These are phyloP conservation scores for Rhynchomys soricoides DNA, from an alignment of 2,113 vertebrate genomes.

Conservation along the genomic window DNA sequence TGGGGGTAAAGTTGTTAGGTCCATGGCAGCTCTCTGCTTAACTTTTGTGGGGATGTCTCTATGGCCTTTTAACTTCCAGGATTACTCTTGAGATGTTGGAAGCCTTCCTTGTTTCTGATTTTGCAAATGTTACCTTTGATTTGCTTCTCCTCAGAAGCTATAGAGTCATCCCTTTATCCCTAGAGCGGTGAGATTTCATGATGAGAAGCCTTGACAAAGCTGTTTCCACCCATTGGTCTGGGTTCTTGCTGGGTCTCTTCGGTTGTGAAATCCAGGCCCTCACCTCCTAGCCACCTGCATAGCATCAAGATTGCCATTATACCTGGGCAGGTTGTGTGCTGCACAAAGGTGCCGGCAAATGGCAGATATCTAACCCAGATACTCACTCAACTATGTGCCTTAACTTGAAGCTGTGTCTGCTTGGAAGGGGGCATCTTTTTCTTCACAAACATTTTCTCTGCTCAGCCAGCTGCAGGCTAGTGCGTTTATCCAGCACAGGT, in stretches of 20 bases:
- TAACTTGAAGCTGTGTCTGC: neutral
- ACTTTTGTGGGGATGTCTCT: neutral
- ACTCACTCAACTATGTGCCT: neutral
- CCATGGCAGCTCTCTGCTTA: neutral
- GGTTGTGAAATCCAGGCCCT: neutral
- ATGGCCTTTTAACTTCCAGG: neutral
- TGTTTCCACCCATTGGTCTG: neutral
- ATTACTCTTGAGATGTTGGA: neutral
- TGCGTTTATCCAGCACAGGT: neutral
- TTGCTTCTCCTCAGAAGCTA: constrained; percentile 3
- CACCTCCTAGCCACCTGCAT: neutral
- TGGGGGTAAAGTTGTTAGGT: neutral
- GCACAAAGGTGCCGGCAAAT: neutral
- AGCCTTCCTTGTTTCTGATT: constrained; percentile 2
- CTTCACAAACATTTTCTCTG: neutral
- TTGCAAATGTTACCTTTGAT: neutral
- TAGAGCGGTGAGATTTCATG: neutral
- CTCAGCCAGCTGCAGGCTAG: neutral
- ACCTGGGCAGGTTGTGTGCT: neutral
- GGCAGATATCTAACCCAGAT: neutral
- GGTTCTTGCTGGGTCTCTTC: neutral
- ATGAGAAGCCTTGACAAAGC: neutral
- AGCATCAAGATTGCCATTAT: neutral
- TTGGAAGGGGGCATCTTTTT: neutral
- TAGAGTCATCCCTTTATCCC: neutral